A percentile compares a stretch with the other conserved stretches of the same genome.
These are phyloP conservation scores for Tachysurus vachellii DNA, from an alignment of 2,113 vertebrate species.

Conservation along the genomic window DNA sequence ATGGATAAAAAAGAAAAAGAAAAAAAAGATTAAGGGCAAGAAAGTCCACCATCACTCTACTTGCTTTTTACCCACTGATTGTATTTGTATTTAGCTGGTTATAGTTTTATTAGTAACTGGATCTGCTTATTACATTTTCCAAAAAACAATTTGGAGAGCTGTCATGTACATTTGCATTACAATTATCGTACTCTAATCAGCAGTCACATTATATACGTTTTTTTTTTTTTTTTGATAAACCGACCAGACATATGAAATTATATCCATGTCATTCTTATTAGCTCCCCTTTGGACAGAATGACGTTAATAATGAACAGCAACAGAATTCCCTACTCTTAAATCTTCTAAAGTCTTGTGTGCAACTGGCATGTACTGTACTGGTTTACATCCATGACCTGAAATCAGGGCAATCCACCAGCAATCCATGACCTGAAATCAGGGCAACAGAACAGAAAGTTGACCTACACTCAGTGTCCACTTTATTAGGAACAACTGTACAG, in stretches of 20 bases:
- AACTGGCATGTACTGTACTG: not conserved
- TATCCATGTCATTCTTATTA: not conserved
- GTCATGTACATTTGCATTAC: not conserved
- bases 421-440: not conserved
- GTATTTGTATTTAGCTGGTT: not conserved
- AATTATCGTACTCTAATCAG: not conserved
- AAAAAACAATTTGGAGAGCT: not conserved
- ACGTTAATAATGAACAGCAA: conserved; percentile 3
- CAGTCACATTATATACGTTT: not conserved
- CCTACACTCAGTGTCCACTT: too few relatives aligned
- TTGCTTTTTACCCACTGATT: conserved; percentile 8
- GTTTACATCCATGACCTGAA: not conserved
- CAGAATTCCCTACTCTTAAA: conserved; percentile 6
- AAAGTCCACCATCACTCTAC: not conserved
- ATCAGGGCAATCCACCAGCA: too few relatives aligned
- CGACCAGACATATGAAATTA: not conserved
- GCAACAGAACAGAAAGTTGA: not conserved
- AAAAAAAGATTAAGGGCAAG: not conserved
- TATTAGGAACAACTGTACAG: too few relatives aligned
- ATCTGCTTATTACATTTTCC: not conserved
- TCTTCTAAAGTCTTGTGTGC: not conserved
- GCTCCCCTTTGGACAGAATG: conserved; percentile 4
- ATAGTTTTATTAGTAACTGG: conserved; percentile 3
- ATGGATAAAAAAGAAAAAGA: not conserved
- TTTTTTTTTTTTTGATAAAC: not conserved